Evolutionary conservation across 2,888 invertebrate species (phyloP).

Genomic region (Lucinisca nassula): DNA sequence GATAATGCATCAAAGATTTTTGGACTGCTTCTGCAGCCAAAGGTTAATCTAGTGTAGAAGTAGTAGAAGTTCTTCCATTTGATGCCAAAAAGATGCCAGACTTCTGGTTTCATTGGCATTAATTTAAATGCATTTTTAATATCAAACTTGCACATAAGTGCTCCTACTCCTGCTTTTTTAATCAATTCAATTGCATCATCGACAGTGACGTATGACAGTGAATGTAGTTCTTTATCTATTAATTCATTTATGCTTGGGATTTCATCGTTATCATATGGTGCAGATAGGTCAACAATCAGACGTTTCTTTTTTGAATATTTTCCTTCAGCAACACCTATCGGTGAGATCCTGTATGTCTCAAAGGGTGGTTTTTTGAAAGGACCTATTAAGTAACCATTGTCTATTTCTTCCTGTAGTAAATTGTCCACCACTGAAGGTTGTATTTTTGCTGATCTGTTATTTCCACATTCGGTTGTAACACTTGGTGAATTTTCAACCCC

Average conservation of each 20-base stretch:
- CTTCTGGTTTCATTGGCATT: not conserved
- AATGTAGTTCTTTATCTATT: not conserved
- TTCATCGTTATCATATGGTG: not conserved
- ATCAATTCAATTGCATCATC: not conserved
- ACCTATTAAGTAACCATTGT: not conserved
- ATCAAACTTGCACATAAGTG: constrained; percentile 1
- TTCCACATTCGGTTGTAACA: not conserved
- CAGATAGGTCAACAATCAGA: not conserved
- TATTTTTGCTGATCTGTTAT: not conserved
- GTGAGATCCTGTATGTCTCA: not conserved
- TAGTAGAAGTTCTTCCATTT: constrained; percentile 14
- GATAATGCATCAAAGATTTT: constrained; percentile 12
- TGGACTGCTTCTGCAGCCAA: constrained; percentile 20
- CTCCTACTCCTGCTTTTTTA: not conserved
- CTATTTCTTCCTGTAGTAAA: not conserved
- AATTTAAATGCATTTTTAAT: constrained; percentile 16
- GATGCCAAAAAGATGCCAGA: constrained; percentile 16
- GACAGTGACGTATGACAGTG: not conserved
- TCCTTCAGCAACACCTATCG: not conserved
- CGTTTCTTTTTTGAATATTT: constrained; percentile 2
- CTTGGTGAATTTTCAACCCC: not conserved
- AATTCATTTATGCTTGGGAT: not conserved
- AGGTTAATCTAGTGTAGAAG: not conserved
- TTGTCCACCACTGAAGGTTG: not conserved
- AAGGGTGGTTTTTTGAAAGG: not conserved